Base-by-base conservation (phyloP, 2,888 invertebrate species). In the Proisotoma minuta region DNA sequence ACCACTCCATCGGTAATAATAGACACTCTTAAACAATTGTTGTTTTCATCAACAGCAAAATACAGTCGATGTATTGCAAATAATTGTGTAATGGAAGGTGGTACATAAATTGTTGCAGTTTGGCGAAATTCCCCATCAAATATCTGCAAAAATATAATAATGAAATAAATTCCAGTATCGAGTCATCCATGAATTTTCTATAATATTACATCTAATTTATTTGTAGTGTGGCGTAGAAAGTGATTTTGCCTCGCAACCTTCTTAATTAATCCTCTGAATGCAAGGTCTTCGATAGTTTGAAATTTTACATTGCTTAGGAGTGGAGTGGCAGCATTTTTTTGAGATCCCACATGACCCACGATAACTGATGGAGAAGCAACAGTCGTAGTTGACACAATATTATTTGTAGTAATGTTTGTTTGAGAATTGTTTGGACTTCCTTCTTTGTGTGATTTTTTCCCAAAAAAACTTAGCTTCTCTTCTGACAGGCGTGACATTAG, bases 61-160 rank as follows among this genome's bases (percentile, higher is more conserved):
- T 68, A 73, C n/a, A 70, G 63, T 49, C 66, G 68, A 47, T 71
- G 65, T 47, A 73, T 62, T 47, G 69, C 68, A 62, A 57, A 73
- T 23, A 73, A 53, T 34, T 59, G 59, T 15, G 27, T 63, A n/a
- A 73, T 65, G 23, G 69, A 60, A 8, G 63, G 54, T 22, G 69
- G 65, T 49, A 71, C 62, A 59, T 60, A 71, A 51, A 72, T 65
- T 23, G 73, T 63, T 22, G 70, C 63, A 12, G 63, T 66, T 65
- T 73, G 73, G 18, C 73, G 66, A 53, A 73, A 73, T 23, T 73
- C 73, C 15, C 65, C 63, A 40, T 73, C 73, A 62, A 73, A 73
- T 24, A 73, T 56, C 73, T 73, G 47, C 22, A 65, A 54, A 40
- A 40, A 51, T 43, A 50, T 5, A 23, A 34, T 34, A 34, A n/a